Percentiles rank a stretch among this genome's conserved stretches.
Evolutionary conservation across 2,888 invertebrate species (phyloP).

Genomic region (Tromatobia lineatoria): DNA sequence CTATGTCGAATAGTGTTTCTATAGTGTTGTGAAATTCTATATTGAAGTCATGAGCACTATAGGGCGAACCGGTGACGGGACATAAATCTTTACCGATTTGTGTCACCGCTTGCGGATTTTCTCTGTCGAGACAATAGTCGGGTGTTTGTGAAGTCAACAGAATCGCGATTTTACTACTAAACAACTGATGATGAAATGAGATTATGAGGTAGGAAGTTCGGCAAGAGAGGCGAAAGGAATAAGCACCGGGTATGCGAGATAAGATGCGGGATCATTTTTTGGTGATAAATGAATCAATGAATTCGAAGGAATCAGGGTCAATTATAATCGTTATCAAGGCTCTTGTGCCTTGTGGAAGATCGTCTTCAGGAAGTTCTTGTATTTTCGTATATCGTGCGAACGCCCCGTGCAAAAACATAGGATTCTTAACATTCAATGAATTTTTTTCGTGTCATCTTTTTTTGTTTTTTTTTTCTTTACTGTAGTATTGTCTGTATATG

Average conservation of each 20-base stretch:
- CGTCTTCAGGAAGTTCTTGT: slow-evolving; percentile 69
- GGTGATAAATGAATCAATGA: slow-evolving; percentile 51
- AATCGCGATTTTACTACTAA: slow-evolving; percentile 43
- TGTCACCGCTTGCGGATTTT: slow-evolving; percentile 29
- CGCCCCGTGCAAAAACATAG: slow-evolving; percentile 80
- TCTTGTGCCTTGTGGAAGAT: slow-evolving; percentile 62
- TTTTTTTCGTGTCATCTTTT: slow-evolving; percentile 64
- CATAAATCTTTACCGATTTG: background rate
- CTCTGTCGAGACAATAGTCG: slow-evolving; percentile 30
- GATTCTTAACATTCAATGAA: slow-evolving; percentile 75
- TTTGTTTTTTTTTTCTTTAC: background rate
- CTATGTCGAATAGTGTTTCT: slow-evolving; percentile 34
- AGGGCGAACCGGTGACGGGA: slow-evolving; percentile 32
- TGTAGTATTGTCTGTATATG: background rate
- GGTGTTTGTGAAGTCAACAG: slow-evolving; percentile 46
- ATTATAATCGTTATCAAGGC: slow-evolving; percentile 45
- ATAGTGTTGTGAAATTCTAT: slow-evolving; percentile 67
- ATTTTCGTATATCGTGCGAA: slow-evolving; percentile 78
- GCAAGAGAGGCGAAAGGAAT: slow-evolving; percentile 16
- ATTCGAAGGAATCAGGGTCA: slow-evolving; percentile 8
- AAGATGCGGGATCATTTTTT: background rate
- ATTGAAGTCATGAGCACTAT: slow-evolving; percentile 56
- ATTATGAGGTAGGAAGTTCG: slow-evolving; percentile 18
- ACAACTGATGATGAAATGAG: slow-evolving; percentile 29
- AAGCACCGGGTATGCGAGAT: slow-evolving; percentile 25